These are phyloP conservation scores for Venustaconcha ellipsiformis DNA, from an alignment of 1,140 invertebrate genomes.

Conservation along the genomic window DNA sequence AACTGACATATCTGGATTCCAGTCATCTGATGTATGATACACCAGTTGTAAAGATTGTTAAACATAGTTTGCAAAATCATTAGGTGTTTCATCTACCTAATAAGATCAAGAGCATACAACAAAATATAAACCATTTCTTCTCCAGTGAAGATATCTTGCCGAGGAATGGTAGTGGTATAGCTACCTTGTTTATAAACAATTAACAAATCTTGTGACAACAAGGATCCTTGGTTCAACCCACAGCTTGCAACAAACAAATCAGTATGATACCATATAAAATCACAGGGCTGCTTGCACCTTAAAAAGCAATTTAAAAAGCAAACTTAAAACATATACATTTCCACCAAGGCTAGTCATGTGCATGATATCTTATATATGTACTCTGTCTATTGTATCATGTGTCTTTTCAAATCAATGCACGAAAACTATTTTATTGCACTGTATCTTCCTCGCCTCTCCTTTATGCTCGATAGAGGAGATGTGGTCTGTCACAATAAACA, in stretches of 20 bases:
- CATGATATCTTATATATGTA: not conserved
- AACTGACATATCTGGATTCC: slow-evolving; percentile 11
- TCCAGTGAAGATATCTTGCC: slow-evolving; percentile 7
- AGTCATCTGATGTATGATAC: not conserved
- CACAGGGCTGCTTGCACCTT: not conserved
- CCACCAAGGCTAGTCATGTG: no score
- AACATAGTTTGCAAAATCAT: slow-evolving; percentile 14
- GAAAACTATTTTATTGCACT: not conserved
- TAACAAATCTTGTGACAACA: slow-evolving; percentile 9
- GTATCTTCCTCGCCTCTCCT: not conserved
- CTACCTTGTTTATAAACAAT: slow-evolving; percentile 18
- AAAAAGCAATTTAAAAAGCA: no score
- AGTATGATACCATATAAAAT: not conserved
- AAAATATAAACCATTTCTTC: slow-evolving; percentile 2
- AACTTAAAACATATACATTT: no score
- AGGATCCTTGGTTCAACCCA: slow-evolving; percentile 15
- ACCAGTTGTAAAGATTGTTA: slow-evolving; percentile 7
- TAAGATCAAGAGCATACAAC: slow-evolving; percentile 24
- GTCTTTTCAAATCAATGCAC: not conserved
- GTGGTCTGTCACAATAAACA: not conserved
- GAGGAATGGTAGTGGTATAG: slow-evolving; percentile 1
- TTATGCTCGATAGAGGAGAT: not conserved
- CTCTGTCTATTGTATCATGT: not conserved
- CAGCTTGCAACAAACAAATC: slow-evolving; percentile 7
- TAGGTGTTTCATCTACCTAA: slow-evolving; percentile 4